Conservation (phyloP, 1,140 invertebrate species). For the Oryctes rhinoceros region DNA sequence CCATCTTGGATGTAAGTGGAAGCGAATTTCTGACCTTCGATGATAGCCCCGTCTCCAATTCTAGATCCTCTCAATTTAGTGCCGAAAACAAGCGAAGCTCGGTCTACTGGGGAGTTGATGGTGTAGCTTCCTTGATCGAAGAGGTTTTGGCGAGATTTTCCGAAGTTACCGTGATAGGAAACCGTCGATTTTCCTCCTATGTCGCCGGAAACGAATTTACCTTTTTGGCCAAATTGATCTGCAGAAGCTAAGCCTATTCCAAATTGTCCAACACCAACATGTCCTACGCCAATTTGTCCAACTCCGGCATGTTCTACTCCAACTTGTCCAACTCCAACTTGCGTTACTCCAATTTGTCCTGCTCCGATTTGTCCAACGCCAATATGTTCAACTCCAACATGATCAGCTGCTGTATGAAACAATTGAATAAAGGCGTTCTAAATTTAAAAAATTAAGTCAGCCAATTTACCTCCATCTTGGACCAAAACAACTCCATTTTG, state of each 20-base stretch:
- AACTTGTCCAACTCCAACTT: background rate
- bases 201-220: background rate
- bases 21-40: background rate
- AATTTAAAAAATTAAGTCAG: background rate
- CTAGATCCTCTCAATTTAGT: conserved; percentile 6
- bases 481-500: background rate
- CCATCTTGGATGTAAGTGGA: background rate
- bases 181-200: background rate
- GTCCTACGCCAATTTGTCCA: background rate
- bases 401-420: too few relatives aligned
- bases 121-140: background rate
- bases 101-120: background rate
- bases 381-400: too few relatives aligned
- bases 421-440: background rate
- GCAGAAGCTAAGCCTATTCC: background rate
- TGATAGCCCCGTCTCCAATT: background rate
- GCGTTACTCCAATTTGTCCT: background rate
- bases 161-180: background rate
- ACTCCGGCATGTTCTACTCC: background rate
- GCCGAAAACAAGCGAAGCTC: background rate
- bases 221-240: background rate
- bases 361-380: background rate
- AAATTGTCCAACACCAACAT: background rate
- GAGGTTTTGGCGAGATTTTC: background rate
- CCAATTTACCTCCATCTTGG: background rate